These are phyloP conservation scores for Tiliqua scincoides DNA, from an alignment of 2,113 vertebrate species.

Conservation along the genomic window DNA sequence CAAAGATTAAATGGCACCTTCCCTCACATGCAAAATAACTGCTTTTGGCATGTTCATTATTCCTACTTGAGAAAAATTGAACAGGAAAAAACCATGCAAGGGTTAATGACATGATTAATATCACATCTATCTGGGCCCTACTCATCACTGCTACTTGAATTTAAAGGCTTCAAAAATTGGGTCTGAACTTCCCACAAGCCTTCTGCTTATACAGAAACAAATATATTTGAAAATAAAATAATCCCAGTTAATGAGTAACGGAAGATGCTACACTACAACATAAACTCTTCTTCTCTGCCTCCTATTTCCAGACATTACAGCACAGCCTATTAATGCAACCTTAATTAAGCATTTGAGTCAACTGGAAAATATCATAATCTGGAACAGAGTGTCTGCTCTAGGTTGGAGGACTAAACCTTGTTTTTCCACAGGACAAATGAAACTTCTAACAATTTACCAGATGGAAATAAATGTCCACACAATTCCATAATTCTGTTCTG, in stretches of 20 bases:
- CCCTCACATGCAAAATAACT: too few species aligned
- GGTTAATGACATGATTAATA: too few species aligned
- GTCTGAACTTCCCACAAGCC: background rate
- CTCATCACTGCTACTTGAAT: background rate
- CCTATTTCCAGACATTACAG: constrained; percentile 12
- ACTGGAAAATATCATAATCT: background rate
- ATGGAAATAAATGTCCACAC: background rate
- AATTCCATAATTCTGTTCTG: background rate
- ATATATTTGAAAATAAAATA: background rate
- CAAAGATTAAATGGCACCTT: background rate
- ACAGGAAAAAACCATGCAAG: too few species aligned
- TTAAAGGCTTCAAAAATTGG: background rate
- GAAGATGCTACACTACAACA: background rate
- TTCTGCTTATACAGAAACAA: background rate
- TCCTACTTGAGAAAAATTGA: too few species aligned
- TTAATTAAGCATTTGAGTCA: constrained; percentile 6
- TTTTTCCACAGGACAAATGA: background rate
- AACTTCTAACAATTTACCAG: background rate
- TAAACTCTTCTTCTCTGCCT: background rate
- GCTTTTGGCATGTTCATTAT: too few species aligned
- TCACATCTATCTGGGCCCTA: background rate
- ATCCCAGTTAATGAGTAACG: background rate
- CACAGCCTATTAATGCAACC: background rate
- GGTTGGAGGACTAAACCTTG: background rate
- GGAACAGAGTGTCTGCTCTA: background rate